A percentile compares a stretch with the other conserved stretches of the same genome.
phyloP scores from a whole-genome alignment of 1,140 invertebrate genomes.

The Drosophila malerkotliana region DNA sequence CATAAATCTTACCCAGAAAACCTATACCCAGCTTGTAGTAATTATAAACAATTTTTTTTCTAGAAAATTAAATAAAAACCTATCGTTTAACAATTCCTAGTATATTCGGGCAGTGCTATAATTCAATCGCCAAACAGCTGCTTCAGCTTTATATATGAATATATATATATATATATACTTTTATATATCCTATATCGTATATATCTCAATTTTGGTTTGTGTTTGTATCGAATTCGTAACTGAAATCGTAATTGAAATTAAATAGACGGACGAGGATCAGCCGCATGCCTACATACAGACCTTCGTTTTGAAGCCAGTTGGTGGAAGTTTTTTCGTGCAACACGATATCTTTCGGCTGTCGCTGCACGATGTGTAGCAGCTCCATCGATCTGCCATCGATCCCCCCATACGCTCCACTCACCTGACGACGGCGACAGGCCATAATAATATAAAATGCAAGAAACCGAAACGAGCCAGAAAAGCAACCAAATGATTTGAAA shows the following conservation, averaged over 20 bases:
- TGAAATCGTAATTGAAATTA: conserved; percentile 12
- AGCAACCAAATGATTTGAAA: conserved; percentile 1
- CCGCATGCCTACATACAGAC: conserved; percentile 96
- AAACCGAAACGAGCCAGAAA: conserved; percentile 11
- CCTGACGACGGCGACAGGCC: conserved; percentile 28
- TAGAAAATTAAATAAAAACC: too few species aligned
- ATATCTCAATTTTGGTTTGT: conserved; percentile 14
- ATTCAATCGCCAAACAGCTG: conserved; percentile 9
- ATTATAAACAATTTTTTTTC: too few species aligned
- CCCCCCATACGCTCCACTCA: conserved; percentile 12
- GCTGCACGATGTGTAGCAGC: conserved; percentile 88
- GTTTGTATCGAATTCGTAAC: conserved; percentile 25
- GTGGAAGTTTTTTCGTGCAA: conserved; percentile 94
- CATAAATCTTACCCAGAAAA: too few species aligned
- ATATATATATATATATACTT: background rate
- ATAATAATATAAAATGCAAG: conserved; percentile 30
- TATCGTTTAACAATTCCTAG: too few species aligned
- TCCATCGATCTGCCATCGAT: conserved; percentile 13
- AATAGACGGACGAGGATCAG: conserved; percentile 94
- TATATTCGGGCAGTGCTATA: conserved; percentile 10
- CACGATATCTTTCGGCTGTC: conserved; percentile 95
- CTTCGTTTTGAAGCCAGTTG: conserved; percentile 94
- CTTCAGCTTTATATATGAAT: background rate
- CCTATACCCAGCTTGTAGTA: too few species aligned
- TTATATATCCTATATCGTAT: conserved; percentile 13